Evolutionary conservation across 2,888 invertebrate species (phyloP), one percentile per base, ranked within the genome.

Genomic region (Tetragonisca angustula): DNA sequence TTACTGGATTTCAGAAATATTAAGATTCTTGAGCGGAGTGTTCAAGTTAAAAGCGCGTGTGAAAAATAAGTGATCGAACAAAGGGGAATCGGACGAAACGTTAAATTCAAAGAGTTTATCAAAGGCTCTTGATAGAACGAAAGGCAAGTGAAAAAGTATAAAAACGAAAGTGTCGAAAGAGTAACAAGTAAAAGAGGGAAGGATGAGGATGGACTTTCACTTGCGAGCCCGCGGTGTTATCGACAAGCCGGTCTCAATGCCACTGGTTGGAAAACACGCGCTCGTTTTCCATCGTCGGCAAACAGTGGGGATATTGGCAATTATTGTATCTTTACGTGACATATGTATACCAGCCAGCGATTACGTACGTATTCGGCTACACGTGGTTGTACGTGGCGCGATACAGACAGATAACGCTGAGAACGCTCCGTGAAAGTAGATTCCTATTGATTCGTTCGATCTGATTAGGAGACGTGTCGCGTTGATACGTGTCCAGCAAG

Each of bases 261-360:
- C 86, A 93, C 93, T 93, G 88, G 89, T 89, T 85, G 87, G 88
- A 92, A 91, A 91, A 89, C 84, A 86, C 85, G 59, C 68, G 77
- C 74, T 68, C 87, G 79, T 89, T 86, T 88, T 84, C 85, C 86
- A 83, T 59, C 88, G 90, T 80, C 85, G 88, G 84, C 89, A 85
- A 73, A 84, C 76, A 70, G 87, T 87, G 87, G 89, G 90, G 90
- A 89, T 90, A 91, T 92, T 90, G 89, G 90, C 89, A 93, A 92
- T 93, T 93, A 93, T 92, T 92, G 92, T 92, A 92, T 92, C 93
- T 88, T 92, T 24, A 62, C 19, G 54, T 52, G 70, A 70, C 61
- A 82, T 52, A 68, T 15, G 52, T 76, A 9, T 27, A 62, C 50
- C 24, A 64, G 73, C 21, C 32, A 52, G 4, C 43, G 36, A 56